Evolutionary conservation across 2,888 invertebrate genomes (phyloP).

Genomic region (Agonopterix arenella): DNA sequence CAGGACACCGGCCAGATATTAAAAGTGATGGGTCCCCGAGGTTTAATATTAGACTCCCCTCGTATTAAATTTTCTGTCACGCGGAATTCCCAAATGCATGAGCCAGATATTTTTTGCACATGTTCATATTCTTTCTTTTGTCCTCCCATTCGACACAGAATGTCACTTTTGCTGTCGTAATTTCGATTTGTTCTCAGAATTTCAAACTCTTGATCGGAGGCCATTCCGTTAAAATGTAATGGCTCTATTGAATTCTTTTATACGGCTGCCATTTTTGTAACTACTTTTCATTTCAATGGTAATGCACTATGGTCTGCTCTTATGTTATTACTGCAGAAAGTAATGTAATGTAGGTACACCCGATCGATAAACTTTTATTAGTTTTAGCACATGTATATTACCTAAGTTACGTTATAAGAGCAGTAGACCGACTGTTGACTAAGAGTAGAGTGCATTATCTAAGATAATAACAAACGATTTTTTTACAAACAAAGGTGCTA

Average conservation of each 20-base stretch:
- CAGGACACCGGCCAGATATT: slow-evolving; percentile 73
- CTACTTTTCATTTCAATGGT: not conserved
- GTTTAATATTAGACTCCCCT: slow-evolving; percentile 76
- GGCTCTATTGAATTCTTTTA: slow-evolving; percentile 18
- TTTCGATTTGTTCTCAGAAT: slow-evolving; percentile 43
- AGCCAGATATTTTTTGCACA: slow-evolving; percentile 75
- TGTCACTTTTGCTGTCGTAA: slow-evolving; percentile 48
- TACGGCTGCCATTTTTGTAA: slow-evolving; percentile 13
- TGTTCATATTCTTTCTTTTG: slow-evolving; percentile 71
- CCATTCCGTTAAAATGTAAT: slow-evolving; percentile 13
- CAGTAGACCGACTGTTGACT: no score
- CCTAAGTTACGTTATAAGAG: no score
- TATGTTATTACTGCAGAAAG: no score
- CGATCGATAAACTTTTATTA: no score
- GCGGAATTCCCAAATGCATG: slow-evolving; percentile 76
- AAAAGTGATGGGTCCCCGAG: slow-evolving; percentile 76
- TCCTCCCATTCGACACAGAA: slow-evolving; percentile 69
- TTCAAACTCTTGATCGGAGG: slow-evolving; percentile 22
- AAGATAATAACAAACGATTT: no score
- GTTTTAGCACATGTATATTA: no score
- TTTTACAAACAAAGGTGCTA: no score
- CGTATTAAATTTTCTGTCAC: slow-evolving; percentile 76
- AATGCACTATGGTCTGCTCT: not conserved
- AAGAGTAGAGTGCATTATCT: no score
- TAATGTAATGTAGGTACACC: no score